Percentiles rank a stretch among this genome's conserved stretches.
Evolutionary conservation across 2,888 invertebrate species (phyloP).

Genomic region (Scaptomyza cyrtandrae): DNA sequence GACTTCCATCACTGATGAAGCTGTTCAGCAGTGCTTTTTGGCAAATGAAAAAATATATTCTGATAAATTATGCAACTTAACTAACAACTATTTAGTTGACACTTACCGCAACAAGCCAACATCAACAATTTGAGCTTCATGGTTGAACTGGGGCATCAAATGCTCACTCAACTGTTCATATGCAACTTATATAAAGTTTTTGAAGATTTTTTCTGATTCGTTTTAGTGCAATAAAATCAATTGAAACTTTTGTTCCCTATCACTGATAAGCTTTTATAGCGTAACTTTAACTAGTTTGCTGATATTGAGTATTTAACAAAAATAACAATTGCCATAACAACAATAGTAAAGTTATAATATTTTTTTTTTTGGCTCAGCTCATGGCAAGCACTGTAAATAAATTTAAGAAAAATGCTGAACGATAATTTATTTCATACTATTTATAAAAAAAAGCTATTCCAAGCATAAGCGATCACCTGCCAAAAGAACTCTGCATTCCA

Average conservation of each 20-base stretch:
- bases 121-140: conserved; percentile 30
- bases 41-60: background rate
- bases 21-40: conserved; percentile 13
- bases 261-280: conserved; percentile 21
- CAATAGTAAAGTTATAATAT: too few species aligned
- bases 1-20: background rate
- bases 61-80: background rate
- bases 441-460: background rate
- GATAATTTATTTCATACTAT: background rate
- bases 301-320: background rate
- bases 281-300: background rate
- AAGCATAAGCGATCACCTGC: background rate
- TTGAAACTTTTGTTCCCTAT: conserved; percentile 17
- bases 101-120: conserved; percentile 17
- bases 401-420: background rate
- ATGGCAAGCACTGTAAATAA: background rate
- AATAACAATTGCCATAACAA: background rate
- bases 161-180: conserved; percentile 6
- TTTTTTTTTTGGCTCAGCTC: too few species aligned
- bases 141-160: conserved; percentile 14
- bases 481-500: too few species aligned
- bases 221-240: conserved; percentile 29
- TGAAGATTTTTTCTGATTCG: conserved; percentile 3
- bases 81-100: too few species aligned
- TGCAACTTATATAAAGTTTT: conserved; percentile 24